These are phyloP conservation scores for Cuculus canorus DNA, from an alignment of 2,797 vertebrate genomes.

Conservation along the genomic window DNA sequence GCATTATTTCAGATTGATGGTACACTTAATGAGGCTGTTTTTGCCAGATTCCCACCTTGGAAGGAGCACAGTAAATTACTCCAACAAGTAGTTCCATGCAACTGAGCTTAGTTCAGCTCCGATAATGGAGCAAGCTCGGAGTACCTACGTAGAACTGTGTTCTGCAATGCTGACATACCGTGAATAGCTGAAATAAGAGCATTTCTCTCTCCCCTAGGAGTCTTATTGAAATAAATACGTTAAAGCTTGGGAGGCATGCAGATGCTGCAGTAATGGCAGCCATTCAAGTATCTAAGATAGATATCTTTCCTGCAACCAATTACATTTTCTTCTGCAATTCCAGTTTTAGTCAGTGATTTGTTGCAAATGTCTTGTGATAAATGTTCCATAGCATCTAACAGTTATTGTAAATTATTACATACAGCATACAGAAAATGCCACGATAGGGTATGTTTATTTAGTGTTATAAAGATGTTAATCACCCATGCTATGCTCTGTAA, in stretches of 20 bases:
- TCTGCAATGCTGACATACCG: not conserved
- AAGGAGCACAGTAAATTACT: not conserved
- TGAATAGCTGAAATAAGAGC: not conserved
- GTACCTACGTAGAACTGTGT: not conserved
- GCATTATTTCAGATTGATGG: not conserved
- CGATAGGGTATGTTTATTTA: conserved; percentile 62
- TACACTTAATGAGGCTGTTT: not conserved
- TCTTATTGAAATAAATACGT: not conserved
- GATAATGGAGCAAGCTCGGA: not conserved
- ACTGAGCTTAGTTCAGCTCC: not conserved
- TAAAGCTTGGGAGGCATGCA: not conserved
- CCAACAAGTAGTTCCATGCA: not conserved
- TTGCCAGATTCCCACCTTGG: not conserved
- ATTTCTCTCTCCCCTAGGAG: not conserved
- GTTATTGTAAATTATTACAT: conserved; percentile 53
- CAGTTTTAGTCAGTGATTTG: conserved; percentile 38
- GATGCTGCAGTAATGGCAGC: conserved; percentile 22
- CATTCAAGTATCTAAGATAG: not conserved
- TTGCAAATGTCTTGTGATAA: conserved; percentile 53
- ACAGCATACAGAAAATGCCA: conserved; percentile 39
- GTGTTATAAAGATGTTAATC: conserved; percentile 66
- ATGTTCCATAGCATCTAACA: conserved; percentile 48
- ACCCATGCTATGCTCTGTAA: conserved; percentile 47
- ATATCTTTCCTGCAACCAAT: conserved; percentile 8
- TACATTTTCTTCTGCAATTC: conserved; percentile 5